Evolutionary conservation across 2,888 invertebrate genomes (phyloP), one percentile per base, ranked within the genome.

Genomic region (Macrosiphum euphorbiae): DNA sequence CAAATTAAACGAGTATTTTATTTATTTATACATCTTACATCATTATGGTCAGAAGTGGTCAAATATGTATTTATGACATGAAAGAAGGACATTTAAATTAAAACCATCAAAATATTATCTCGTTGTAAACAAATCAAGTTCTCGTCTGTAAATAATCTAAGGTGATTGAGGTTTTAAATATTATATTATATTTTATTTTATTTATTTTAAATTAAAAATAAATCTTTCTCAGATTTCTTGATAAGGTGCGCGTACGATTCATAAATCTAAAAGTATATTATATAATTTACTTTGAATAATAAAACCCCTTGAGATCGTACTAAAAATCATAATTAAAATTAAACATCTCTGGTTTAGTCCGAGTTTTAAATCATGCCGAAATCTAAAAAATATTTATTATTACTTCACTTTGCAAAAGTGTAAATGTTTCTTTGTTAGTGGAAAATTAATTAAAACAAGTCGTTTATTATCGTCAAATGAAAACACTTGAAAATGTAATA

Each of bases 261-360:
- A 78, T 78, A 78, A 78, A 20, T 78, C 35, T 78, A 78, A 78
- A 35, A 78, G 20, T 20, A 78, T 78, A 78, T 78, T 78, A 78
- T 78, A 78, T 78, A 35, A 35, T 78, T 78, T 78, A 35, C 78
- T 78, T 78, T 78, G 35, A 78, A 41, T 35, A 78, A 78, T 78
- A 78, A 35, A 78, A 35, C 35, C 78, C 35, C 78, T 35, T 3
- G 78, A 41, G 35, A 78, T 78, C 78, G 78, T 24, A 78, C 35
- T 78, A 20, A 78, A 78, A 78, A 78, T 78, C 78, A 78, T 78
- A 78, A 78, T 78, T 78, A 78, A 78, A 78, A 78, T 78, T 78
- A 78, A 35, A 78, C 78, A 78, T 78, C 78, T 78, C 78, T 35
- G 35, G 20, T 78, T 35, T 78, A 35, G 35, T 35, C 35, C 3